These are phyloP conservation scores for Hemicentrotus pulcherrimus DNA, from an alignment of 35 echinoderm and acorn worm species.

Conservation along the genomic window DNA sequence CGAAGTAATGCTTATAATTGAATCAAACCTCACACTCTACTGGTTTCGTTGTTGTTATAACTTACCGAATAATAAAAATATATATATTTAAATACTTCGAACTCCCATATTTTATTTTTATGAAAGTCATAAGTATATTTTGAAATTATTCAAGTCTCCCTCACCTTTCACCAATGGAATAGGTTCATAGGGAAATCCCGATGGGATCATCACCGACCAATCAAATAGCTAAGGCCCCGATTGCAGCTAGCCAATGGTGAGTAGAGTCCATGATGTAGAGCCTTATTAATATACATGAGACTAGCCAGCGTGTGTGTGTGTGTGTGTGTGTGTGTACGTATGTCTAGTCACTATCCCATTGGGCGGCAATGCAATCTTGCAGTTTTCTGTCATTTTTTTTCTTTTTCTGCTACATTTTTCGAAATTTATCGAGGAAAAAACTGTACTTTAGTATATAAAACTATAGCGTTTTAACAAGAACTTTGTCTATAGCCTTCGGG, in stretches of 20 bases:
- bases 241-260: neutral
- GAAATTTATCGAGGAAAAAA: neutral
- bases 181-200: constrained; percentile 18
- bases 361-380: neutral
- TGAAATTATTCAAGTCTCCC: neutral
- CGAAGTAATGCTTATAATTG: neutral
- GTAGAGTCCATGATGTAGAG: neutral
- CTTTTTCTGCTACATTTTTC: neutral
- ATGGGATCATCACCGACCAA: constrained; percentile 32
- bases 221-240: neutral
- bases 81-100: too few relatives aligned
- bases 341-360: too few relatives aligned
- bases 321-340: too few relatives aligned
- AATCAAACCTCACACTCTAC: neutral
- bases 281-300: neutral
- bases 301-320: too few relatives aligned
- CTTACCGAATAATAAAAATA: too few relatives aligned
- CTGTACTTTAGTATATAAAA: neutral
- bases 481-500: too few relatives aligned
- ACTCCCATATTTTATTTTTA: too few relatives aligned
- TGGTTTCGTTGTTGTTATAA: neutral
- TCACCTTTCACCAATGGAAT: neutral
- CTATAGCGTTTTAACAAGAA: neutral
- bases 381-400: neutral
- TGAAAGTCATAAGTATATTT: neutral